Evolutionary conservation across 2,888 invertebrate species (phyloP), one percentile per base, ranked within the genome.

Genomic region (Epirrita christyi): DNA sequence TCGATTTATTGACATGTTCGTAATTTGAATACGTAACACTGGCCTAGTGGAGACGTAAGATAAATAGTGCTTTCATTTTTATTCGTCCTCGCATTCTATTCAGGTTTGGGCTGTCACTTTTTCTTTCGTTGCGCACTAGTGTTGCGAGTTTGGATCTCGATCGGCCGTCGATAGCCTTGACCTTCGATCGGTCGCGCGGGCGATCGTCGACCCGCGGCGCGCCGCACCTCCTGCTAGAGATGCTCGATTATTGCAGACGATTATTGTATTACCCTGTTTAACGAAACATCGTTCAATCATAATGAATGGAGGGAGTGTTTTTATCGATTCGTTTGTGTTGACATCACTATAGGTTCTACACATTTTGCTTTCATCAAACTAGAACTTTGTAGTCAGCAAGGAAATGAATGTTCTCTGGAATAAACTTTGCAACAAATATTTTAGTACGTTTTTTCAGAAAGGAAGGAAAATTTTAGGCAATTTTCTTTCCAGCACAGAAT

Each of bases 81-180:
- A 88, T 86, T 80, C 86, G 91, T 88, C 89, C 90, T 86, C 84
- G 83, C 80, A 82, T 84, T 86, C 87, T 88, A 86, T 88, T 89
- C 88, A 85, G 87, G 89, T 89, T 90, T 85, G 84, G 88, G 81
- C 83, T 83, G 88, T 89, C 90, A 92, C 92, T 92, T 92, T 92
- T 92, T 91, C 84, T 91, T 91, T 92, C 91, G 84, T 86, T 86
- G 78, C 75, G 72, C 59, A 50, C 62, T 64, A 66, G 67, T 68
- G 64, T 58, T 67, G 71, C 71, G 72, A 69, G 78, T 78, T n/a
- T 78, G 81, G 81, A 82, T 82, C 80, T 76, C 82, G 81, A 80
- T 79, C 75, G 81, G 77, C 74, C 76, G 76, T 52, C 48, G 75
- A 62, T 80, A 86, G 86, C 90, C 90, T 92, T 92, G 92, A 91